Conservation (phyloP, 2,888 invertebrate species). For the Hyles lineata region DNA sequence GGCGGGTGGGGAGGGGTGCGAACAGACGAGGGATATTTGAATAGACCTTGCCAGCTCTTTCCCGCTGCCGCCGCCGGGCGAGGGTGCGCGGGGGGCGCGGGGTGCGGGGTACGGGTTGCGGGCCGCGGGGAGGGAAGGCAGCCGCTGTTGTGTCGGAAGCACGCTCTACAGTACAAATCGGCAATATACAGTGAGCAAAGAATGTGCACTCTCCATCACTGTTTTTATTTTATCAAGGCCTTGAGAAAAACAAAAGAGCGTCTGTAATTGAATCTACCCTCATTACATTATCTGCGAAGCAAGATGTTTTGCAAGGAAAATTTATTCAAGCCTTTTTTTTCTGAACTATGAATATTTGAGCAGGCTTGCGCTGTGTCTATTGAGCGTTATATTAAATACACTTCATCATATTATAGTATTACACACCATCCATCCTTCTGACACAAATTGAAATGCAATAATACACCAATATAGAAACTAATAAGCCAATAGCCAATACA, state of each 20-base stretch:
- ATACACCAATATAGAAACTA: not conserved
- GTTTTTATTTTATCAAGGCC: conserved; percentile 67
- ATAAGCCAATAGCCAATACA: not conserved
- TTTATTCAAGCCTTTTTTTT: conserved; percentile 51
- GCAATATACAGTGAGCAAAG: conserved; percentile 75
- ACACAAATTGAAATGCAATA: too few species aligned
- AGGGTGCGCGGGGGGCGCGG: conserved; percentile 40
- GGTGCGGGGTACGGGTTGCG: conserved; percentile 51
- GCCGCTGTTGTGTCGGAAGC: conserved; percentile 82
- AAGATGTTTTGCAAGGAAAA: conserved; percentile 60
- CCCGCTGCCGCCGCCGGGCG: conserved; percentile 54
- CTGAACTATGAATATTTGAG: conserved; percentile 44
- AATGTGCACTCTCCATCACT: conserved; percentile 78
- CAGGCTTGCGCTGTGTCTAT: conserved; percentile 34
- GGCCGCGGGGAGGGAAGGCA: conserved; percentile 52
- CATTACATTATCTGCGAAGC: conserved; percentile 76
- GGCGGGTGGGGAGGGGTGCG: conserved; percentile 79
- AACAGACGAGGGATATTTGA: conserved; percentile 82
- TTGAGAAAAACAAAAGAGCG: conserved; percentile 69
- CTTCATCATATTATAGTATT: conserved; percentile 4
- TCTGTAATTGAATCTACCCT: conserved; percentile 78
- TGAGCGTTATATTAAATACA: conserved; percentile 25
- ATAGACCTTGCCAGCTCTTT: conserved; percentile 80
- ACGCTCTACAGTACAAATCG: conserved; percentile 75
- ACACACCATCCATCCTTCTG: too few species aligned